These are phyloP conservation scores for Eilema caniola DNA, from an alignment of 2,888 invertebrate genomes.

Conservation along the genomic window DNA sequence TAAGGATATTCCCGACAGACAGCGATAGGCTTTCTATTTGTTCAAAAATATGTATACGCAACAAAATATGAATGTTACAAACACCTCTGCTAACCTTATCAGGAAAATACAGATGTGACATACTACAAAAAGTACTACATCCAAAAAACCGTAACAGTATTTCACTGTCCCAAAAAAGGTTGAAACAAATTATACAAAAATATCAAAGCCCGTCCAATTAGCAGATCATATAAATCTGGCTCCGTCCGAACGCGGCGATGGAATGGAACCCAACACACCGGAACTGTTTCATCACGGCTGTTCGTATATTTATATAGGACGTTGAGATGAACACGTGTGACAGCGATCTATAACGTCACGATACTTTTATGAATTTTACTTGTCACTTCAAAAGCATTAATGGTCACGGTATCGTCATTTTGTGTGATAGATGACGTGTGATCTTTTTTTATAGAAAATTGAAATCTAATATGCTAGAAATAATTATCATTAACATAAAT, in stretches of 20 bases:
- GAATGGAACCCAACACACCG: conserved; percentile 6
- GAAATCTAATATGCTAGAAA: too few relatives aligned
- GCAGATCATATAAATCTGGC: conserved; percentile 2
- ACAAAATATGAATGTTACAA: background rate
- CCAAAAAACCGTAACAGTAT: background rate
- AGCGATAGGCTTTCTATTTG: background rate
- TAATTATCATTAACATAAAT: too few relatives aligned
- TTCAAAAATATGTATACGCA: background rate
- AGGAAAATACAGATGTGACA: background rate
- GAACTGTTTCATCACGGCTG: background rate
- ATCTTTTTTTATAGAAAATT: background rate
- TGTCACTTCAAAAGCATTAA: conserved; percentile 5
- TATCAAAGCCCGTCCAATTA: conserved; percentile 6
- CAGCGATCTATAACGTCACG: conserved; percentile 7
- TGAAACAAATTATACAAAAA: background rate
- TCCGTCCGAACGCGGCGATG: background rate
- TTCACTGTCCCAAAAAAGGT: background rate
- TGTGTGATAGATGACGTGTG: background rate
- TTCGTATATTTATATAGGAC: conserved; percentile 7
- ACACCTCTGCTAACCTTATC: background rate
- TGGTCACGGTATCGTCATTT: background rate
- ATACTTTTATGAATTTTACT: background rate
- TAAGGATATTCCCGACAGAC: too few relatives aligned
- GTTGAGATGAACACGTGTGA: conserved; percentile 11
- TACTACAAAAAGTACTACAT: background rate